Evolutionary conservation across 2,888 invertebrate species (phyloP), one percentile per base, ranked within the genome.

Genomic region (Gastracanthus pulcherrimus): DNA sequence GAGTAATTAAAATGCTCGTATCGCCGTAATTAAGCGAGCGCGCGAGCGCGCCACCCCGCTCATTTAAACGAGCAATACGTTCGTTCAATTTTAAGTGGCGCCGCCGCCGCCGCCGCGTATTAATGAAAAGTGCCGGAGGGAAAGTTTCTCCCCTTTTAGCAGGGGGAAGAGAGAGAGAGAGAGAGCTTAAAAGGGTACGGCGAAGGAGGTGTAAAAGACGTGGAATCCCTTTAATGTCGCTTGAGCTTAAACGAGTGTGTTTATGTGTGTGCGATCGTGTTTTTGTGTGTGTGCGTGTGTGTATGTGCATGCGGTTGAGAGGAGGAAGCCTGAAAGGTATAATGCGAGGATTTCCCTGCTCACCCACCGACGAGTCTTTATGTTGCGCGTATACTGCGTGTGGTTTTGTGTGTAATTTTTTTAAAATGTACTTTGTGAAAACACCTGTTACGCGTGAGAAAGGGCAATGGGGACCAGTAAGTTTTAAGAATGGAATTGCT

Each of bases 1-100:
- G 34, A 72, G 72, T 74, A 66, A 79, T 79, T 79, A 79, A 79
- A 79, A 74, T 58, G 66, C 72, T 45, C 34, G 45, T 55, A 51
- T 66, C 36, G 71, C 72, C 31, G 72, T 58, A 72, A 74, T 79
- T 79, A 62, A 77, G 48, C 60, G 45, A 66, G 9, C 34, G 19
- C 11, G 19, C 0, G 16, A 23, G n/a, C n/a, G n/a, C n/a, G n/a
- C n/a, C n/a, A n/a, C n/a, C n/a, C 31, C 26, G 41, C 38, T 29
- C 79, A 58, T 79, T 66, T 45, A 67, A 74, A 74, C 36, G 45
- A 58, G 79, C 67, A 45, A 67, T 66, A 26, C 72, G 31, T 67
- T 45, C 55, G 23, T 45, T 79, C 41, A 55, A 26, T 58, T 36
- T 67, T 55, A 26, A 72, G 45, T 31, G 23, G 72, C 71, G 36